These are phyloP conservation scores for Lampropteryx suffumata DNA, from an alignment of 2,888 invertebrate species.

Conservation along the genomic window DNA sequence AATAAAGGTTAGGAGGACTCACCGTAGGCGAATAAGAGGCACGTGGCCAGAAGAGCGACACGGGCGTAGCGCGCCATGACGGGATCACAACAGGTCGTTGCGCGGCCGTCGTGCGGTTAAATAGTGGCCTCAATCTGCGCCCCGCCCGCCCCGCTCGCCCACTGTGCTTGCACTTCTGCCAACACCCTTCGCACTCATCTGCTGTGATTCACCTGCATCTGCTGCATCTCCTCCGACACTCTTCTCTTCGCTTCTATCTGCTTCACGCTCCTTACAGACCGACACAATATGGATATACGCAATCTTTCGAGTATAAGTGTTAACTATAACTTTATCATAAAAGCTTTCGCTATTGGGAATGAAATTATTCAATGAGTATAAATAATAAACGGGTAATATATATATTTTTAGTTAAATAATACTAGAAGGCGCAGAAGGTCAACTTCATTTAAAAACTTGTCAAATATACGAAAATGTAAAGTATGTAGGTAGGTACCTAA, in stretches of 20 bases:
- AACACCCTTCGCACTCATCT: slow-evolving; percentile 76
- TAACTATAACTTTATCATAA: not conserved
- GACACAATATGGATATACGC: not conserved
- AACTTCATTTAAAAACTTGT: slow-evolving; percentile 13
- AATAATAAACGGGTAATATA: not conserved
- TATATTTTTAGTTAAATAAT: not conserved
- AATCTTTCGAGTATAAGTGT: not conserved
- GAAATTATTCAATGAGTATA: not conserved
- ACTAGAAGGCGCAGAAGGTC: slow-evolving; percentile 11
- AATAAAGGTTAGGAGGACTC: slow-evolving; percentile 82
- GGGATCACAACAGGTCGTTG: slow-evolving; percentile 83
- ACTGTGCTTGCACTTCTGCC: slow-evolving; percentile 75
- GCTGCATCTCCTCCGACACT: slow-evolving; percentile 37
- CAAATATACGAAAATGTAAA: slow-evolving; percentile 1
- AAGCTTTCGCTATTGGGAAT: not conserved
- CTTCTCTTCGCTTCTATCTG: slow-evolving; percentile 16
- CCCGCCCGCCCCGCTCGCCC: slow-evolving; percentile 81
- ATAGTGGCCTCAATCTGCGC: slow-evolving; percentile 82
- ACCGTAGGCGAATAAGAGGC: slow-evolving; percentile 81
- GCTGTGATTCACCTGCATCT: slow-evolving; percentile 70
- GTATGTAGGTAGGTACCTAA: too few species aligned
- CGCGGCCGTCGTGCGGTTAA: slow-evolving; percentile 79
- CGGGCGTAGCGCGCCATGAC: slow-evolving; percentile 83
- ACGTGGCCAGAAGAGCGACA: slow-evolving; percentile 82
- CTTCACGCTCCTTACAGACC: slow-evolving; percentile 1